Base-by-base conservation (phyloP, 2,113 vertebrate species). In the Anser brachyrhynchus region DNA sequence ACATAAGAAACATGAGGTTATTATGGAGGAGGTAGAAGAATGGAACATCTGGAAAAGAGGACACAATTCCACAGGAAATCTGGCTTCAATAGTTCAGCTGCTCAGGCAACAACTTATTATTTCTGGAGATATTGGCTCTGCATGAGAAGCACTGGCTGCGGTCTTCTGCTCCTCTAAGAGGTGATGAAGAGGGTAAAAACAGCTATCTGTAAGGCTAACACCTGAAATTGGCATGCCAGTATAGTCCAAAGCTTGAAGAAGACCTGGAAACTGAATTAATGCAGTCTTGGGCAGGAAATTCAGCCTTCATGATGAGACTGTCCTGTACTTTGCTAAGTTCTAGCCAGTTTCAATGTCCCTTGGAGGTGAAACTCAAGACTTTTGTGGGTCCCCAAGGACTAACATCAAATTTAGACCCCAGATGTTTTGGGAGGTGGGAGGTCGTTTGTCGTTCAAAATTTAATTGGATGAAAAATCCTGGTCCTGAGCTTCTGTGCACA, bases 1-100 rank as follows among this genome's bases (percentile, higher is more conserved):
- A 95, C 96, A 65, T 92, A 89, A 95, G 92, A 93, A 95, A 76
- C 87, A 79, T 22, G 70, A 87, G n/a, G 92, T 92, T 97, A 79
- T 92, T 95, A 87, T 0, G 0, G 49, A 91, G 54, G 89, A 93
- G 66, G 74, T 44, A 91, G 70, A 89, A 91, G 74, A 93, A 92
- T 84, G 35, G 54, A 95, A 96, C 94, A 96, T 96, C 92, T 97
- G 94, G 95, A 95, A 97, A 95, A 95, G 73, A 95, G 39, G 89
- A 95, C 91, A 95, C 4, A 7, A 82, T 95, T 95, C 77, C 77
- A 91, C 87, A 84, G 91, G 95, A 96, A 97, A 95, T 93, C 87
- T 95, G 95, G 67, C 81, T 91, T 89, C 91, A 79, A 89, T 65
- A 92, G 46, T 37, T 93, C 39, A 3, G 84, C 73, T 79, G 58